Evolutionary conservation across 2,888 invertebrate genomes (phyloP), one percentile per base, ranked within the genome.

Genomic region (Lingula anatina): DNA sequence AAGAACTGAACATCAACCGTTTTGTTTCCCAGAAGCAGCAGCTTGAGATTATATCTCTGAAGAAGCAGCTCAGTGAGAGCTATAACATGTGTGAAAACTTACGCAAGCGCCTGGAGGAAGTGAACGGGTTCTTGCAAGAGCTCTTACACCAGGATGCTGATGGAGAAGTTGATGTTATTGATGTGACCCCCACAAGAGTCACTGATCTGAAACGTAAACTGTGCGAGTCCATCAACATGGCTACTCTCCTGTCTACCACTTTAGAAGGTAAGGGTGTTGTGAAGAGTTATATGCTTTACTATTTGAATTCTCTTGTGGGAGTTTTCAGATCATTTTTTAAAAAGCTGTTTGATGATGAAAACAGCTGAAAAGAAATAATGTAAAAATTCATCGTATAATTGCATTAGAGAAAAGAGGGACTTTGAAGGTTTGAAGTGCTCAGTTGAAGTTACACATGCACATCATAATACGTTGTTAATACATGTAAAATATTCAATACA

Each of bases 81-180:
- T 61, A 65, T 50, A 59, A 58, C 44, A 52, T 57, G 2, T 55
- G 57, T 47, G 50, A 50, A 24, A 48, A 58, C 37, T 46, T 66
- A n/a, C 50, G 53, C 2, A 48, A 51, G 37, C 61, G 60, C 56
- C 47, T 67, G 4, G 62, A 58, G 26, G 59, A 61, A 47, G n/a
- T 66, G 7, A 57, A 59, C 35, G 54, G 56, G 36, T 59, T 61
- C 31, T 46, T 66, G 42, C 42, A 45, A 7, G 63, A 62, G 42
- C 42, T 64, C 12, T 47, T 60, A 27, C 50, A 56, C 24, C 54
- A 49, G 9, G 38, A 42, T 31, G 37, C n/a, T 7, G 21, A 41
- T 5, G 53, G 50, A 5, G 40, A 51, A n/a, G 50, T 43, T 15
- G 47, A 47, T 21, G 36, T 37, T n/a, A 37, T 43, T 5, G 53